Percentiles rank a stretch among this genome's conserved stretches.
phyloP scores from a whole-genome alignment of 2,888 invertebrate species.

The Amphipoea lucens region DNA sequence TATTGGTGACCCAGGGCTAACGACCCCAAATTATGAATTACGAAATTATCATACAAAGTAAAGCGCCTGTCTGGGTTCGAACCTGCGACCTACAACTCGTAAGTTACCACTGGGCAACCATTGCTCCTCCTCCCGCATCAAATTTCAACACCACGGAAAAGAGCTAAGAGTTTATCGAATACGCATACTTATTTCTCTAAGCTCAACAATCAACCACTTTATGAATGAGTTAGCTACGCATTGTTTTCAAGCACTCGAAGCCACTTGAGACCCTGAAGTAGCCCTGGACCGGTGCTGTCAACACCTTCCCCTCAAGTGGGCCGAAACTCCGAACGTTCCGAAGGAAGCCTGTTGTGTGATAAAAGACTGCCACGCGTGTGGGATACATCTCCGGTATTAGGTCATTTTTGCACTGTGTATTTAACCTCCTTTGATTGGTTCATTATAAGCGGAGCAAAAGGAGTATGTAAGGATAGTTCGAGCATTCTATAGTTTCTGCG shows the following conservation, averaged over 20 bases:
- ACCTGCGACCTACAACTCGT: no score
- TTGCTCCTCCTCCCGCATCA: not conserved
- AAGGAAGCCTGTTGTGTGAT: conserved; percentile 46
- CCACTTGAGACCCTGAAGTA: conserved; percentile 43
- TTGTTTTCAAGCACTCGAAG: conserved; percentile 36
- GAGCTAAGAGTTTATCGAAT: not conserved
- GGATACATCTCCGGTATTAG: conserved; percentile 15
- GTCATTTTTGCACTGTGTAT: conserved; percentile 24
- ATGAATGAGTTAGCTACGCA: conserved; percentile 24
- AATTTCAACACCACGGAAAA: not conserved
- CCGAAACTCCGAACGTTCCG: not conserved
- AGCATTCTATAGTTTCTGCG: not conserved
- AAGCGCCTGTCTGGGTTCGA: no score
- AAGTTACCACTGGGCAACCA: no score
- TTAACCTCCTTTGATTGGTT: conserved; percentile 25
- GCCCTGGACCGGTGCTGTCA: conserved; percentile 41
- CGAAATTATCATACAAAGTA: no score
- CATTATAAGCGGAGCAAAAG: not conserved
- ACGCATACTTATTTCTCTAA: not conserved
- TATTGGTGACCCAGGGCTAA: no score
- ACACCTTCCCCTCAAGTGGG: conserved; percentile 57
- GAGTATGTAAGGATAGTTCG: not conserved
- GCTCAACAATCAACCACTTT: not conserved
- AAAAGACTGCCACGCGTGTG: conserved; percentile 50
- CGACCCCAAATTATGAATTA: no score